phyloP scores from a whole-genome alignment of 2,113 vertebrate genomes.

The Mesoclemmys tuberculata region DNA sequence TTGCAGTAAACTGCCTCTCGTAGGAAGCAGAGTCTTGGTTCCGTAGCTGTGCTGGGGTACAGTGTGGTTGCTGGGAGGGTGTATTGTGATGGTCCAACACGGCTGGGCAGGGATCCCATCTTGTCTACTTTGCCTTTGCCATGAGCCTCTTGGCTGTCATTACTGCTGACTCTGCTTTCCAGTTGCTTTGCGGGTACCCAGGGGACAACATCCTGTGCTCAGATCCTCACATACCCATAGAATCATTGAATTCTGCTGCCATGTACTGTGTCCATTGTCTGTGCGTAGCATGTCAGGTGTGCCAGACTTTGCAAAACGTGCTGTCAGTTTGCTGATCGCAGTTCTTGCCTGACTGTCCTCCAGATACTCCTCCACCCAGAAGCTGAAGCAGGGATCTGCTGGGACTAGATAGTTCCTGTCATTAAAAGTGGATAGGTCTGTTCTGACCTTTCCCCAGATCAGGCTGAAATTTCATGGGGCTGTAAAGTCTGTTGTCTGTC shows the following conservation, averaged over 20 bases:
- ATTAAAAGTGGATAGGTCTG: not conserved
- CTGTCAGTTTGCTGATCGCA: not conserved
- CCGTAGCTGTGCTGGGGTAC: not conserved
- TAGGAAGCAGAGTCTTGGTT: not conserved
- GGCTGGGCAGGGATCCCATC: not conserved
- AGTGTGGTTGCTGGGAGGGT: not conserved
- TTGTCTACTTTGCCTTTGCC: not conserved
- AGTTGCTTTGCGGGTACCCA: not conserved
- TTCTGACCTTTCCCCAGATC: constrained; percentile 10
- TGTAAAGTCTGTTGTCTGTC: not conserved
- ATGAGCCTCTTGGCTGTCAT: not conserved
- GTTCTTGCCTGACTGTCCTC: not conserved
- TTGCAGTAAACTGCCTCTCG: not conserved
- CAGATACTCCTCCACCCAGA: not conserved
- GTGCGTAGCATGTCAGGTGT: not conserved
- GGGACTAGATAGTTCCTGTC: not conserved
- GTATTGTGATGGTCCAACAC: not conserved
- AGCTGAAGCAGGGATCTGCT: not conserved
- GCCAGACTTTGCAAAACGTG: not conserved
- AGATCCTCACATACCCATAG: not conserved
- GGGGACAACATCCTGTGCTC: not conserved
- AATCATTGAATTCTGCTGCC: not conserved
- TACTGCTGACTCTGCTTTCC: not conserved
- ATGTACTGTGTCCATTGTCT: not conserved
- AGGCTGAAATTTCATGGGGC: constrained; percentile 39